Base-by-base conservation (phyloP, 2,113 vertebrate species). In the Galbula dea region DNA sequence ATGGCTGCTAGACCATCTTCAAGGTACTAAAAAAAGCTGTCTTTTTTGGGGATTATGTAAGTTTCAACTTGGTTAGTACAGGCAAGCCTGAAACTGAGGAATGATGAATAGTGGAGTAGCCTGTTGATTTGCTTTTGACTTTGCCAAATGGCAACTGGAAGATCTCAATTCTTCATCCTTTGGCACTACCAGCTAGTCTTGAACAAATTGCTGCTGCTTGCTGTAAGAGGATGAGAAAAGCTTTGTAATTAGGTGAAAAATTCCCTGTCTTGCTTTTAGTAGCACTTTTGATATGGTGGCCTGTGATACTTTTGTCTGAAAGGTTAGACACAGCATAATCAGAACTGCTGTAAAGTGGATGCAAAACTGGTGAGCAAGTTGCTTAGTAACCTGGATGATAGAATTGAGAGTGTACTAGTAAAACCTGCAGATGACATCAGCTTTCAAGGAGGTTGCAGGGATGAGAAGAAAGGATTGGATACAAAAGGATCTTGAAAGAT, bases 1-100 rank as follows among this genome's bases (percentile, higher is more conserved):
- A 72, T 90, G 91, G 26, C 48, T 75, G 93, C 93, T 95, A 89
- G 95, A 92, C 95, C 93, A 67, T 26, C 74, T 77, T 77, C 83
- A 61, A 67, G 74, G 88, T 58, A n/a, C 34, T 62, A 22, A 69
- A 58, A 88, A 75, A 61, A 51, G 16, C 36, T 43, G 61, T 1
- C 11, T 57, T 63, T 72, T 52, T 62, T 65, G 41, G 49, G 3
- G n/a, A 3, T 96, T 90, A 83, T 15, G 41, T 69, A 92, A 95
- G 26, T 13, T 14, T 51, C 26, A 5, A 11, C 41, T 84, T 57
- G 48, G 45, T 48, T 77, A 37, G 24, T 39, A 34, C 22, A 4
- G 69, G 34, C 41, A 26, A 4, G 36, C 30, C 7, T 61, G 37
- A 58, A 88, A 63, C 9, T 8, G 45, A 63, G 49, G 58, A 36